Evolutionary conservation across 2,113 vertebrate genomes (phyloP).

Genomic region (Calypte anna): DNA sequence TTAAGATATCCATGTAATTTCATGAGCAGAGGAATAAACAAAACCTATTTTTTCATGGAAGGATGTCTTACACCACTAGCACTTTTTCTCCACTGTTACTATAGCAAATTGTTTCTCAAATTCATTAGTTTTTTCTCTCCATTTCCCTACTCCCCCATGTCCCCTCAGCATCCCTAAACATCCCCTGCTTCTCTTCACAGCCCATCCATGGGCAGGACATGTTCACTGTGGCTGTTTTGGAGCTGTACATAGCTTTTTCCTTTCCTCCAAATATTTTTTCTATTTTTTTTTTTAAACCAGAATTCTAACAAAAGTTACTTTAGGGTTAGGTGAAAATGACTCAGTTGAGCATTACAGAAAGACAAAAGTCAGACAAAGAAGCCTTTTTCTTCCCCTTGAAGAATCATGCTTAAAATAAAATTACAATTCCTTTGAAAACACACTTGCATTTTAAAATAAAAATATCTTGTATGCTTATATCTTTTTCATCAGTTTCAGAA

Average conservation of each 20-base stretch:
- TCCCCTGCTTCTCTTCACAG: background rate
- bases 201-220: background rate
- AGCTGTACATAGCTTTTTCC: background rate
- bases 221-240: background rate
- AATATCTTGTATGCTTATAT: background rate
- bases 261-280: background rate
- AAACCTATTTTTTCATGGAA: background rate
- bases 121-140: background rate
- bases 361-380: background rate
- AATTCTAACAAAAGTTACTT: background rate
- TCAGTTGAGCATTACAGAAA: background rate
- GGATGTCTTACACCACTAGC: background rate
- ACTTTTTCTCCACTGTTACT: background rate
- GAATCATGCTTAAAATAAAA: background rate
- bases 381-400: background rate
- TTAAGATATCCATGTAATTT: background rate
- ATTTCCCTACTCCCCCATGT: background rate
- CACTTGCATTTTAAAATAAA: background rate
- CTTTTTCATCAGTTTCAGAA: background rate
- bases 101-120: background rate
- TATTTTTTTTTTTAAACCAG: background rate
- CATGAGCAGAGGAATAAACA: background rate
- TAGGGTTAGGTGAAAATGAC: background rate
- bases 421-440: background rate
- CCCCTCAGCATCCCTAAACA: rapidly evolving